Evolutionary conservation across 1,140 invertebrate genomes (phyloP).

Genomic region (Anthonomus grandis): DNA sequence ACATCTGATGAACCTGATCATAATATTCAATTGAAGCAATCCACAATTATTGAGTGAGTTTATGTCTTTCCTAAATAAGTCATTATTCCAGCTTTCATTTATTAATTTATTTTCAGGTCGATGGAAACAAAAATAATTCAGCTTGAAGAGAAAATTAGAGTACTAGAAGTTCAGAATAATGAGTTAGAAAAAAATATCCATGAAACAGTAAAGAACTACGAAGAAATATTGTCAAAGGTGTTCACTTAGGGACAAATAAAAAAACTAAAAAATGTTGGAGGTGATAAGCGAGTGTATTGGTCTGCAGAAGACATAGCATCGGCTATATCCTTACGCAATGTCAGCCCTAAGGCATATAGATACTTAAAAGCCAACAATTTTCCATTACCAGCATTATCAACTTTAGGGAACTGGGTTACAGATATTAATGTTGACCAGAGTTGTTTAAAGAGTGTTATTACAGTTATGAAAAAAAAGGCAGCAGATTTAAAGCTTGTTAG

Average conservation of each 20-base stretch:
- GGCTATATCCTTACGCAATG: constrained; percentile 20
- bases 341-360: constrained; percentile 24
- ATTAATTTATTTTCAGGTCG: neutral
- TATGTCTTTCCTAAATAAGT: neutral
- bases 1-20: neutral
- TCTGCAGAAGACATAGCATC: constrained; percentile 15
- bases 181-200: neutral
- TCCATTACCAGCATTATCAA: constrained; percentile 25
- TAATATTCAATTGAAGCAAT: neutral
- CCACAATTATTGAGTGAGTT: neutral
- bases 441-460: constrained; percentile 16
- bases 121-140: neutral
- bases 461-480: constrained; percentile 14
- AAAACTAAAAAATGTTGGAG: constrained; percentile 1
- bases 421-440: constrained; percentile 9
- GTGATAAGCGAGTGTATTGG: constrained; percentile 5
- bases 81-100: neutral
- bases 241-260: constrained; percentile 2
- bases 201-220: neutral
- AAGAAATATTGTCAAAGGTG: constrained; percentile 1
- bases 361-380: constrained; percentile 21
- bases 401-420: constrained; percentile 17
- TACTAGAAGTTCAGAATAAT: constrained; percentile 1
- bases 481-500: constrained; percentile 14
- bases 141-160: neutral